Conservation (phyloP, 2,888 invertebrate genomes). For the Parnassius apollo region DNA sequence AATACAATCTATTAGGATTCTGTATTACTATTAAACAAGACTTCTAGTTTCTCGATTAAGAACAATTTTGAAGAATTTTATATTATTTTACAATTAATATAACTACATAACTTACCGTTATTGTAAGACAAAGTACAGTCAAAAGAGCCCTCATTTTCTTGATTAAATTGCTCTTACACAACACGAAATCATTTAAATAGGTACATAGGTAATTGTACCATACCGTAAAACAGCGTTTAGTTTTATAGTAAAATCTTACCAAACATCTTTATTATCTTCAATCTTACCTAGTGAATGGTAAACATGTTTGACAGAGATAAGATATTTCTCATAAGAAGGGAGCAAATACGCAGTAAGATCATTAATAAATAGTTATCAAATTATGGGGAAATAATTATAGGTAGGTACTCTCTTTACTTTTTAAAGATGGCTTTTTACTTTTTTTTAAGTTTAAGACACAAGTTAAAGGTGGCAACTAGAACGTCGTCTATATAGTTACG, state of each 20-base stretch:
- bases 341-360: neutral
- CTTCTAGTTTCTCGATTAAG: neutral
- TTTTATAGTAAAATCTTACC: constrained; percentile 54
- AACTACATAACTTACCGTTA: constrained; percentile 6
- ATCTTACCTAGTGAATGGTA: constrained; percentile 26
- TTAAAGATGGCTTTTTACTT: no score
- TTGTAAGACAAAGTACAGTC: constrained; percentile 31
- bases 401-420: no score
- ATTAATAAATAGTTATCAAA: neutral
- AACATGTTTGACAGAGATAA: constrained; percentile 28
- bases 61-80: neutral
- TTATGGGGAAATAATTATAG: neutral
- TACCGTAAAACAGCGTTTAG: constrained; percentile 32
- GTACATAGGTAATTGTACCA: neutral
- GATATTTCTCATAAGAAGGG: neutral
- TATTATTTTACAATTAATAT: neutral
- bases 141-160: constrained; percentile 46
- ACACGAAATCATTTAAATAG: neutral
- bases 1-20: no score
- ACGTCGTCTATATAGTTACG: no score
- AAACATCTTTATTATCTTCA: constrained; percentile 41
- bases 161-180: neutral
- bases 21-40: neutral
- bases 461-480: no score
- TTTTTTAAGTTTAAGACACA: no score